Evolutionary conservation across 2,888 invertebrate genomes (phyloP), one percentile per base, ranked within the genome.

Genomic region (Poecilus cupreus): DNA sequence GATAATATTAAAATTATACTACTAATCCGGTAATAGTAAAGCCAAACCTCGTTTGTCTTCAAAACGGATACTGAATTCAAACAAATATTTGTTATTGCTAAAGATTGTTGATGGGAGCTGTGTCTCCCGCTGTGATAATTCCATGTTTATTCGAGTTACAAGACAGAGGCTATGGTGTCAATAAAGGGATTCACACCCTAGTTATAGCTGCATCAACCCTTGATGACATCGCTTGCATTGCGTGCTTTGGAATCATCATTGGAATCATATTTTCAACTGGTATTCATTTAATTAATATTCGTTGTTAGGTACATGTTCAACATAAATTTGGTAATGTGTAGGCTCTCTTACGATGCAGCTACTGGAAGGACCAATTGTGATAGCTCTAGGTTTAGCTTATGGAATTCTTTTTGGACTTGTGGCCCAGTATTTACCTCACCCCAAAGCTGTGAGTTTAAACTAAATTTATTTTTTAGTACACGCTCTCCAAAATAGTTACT

Each of bases 151-250:
- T 95, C 18, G 88, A 89, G 81, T 88, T 94, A 18, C 91, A 93
- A 86, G 93, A 93, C 83, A 89, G 88, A 82, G 92, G 93, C 5
- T 92, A 92, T 84, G 95, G 95, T 6, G 90, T 93, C 60, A 92
- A 93, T 85, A 94, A 93, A 87, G 95, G 95, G 24, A 93, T 96
- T 37, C 93, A 95, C 49, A 94, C 95, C 0, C 89, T 96, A 72
- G 92, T 96, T 2, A 92, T 93, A 82, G 93, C 94, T 5, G 93
- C 94, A 0, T 91, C 93, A 51, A 93, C 94, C 82, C 90, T 95
- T 82, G 96, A 96, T 86, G 94, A 95, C 88, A 94, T 96, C 72
- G 90, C 94, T 76, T 93, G 95, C 74, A 94, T 96, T 83, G 94
- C 94, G 80, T 89, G 93, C 2, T 96, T 95, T 87, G 93, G 94